These are phyloP conservation scores for Semotilus atromaculatus DNA, from an alignment of 2,797 vertebrate genomes.

Conservation along the genomic window DNA sequence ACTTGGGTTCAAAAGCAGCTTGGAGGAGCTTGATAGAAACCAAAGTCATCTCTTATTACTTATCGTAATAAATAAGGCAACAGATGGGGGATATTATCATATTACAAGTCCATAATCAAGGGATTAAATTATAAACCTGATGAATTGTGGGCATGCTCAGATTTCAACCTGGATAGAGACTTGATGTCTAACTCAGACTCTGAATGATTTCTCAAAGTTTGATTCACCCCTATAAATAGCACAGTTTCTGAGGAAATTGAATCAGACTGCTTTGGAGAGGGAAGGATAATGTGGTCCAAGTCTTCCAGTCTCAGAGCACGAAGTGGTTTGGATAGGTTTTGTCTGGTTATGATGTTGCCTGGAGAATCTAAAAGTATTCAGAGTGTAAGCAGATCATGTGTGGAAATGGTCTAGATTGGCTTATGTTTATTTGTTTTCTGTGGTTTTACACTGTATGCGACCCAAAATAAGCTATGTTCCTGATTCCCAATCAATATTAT, in stretches of 20 bases:
- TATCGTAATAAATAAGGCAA: conserved; percentile 1
- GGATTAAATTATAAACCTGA: conserved; percentile 26
- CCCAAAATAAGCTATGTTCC: background rate
- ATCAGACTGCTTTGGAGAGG: background rate
- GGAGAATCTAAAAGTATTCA: conserved; percentile 9
- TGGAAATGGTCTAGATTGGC: conserved; percentile 22
- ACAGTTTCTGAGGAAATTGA: conserved; percentile 19
- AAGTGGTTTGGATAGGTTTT: background rate
- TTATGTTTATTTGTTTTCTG: background rate
- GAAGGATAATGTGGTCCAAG: background rate
- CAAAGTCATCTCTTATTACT: conserved; percentile 21
- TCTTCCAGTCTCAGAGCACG: conserved; percentile 14
- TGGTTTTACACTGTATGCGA: background rate
- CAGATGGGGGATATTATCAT: conserved; percentile 23
- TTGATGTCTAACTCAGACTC: conserved; percentile 6
- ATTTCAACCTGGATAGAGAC: conserved; percentile 1
- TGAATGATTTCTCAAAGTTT: background rate
- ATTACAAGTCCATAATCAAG: conserved; percentile 11
- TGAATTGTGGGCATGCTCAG: conserved; percentile 19
- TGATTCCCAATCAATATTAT: background rate
- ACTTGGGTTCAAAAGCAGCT: background rate
- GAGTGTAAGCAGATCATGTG: conserved; percentile 35
- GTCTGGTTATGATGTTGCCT: conserved; percentile 1
- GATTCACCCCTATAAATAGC: background rate
- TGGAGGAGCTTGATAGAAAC: conserved; percentile 25